These are phyloP conservation scores for Rhinella marina DNA, from an alignment of 2,797 vertebrate genomes.

Conservation along the genomic window DNA sequence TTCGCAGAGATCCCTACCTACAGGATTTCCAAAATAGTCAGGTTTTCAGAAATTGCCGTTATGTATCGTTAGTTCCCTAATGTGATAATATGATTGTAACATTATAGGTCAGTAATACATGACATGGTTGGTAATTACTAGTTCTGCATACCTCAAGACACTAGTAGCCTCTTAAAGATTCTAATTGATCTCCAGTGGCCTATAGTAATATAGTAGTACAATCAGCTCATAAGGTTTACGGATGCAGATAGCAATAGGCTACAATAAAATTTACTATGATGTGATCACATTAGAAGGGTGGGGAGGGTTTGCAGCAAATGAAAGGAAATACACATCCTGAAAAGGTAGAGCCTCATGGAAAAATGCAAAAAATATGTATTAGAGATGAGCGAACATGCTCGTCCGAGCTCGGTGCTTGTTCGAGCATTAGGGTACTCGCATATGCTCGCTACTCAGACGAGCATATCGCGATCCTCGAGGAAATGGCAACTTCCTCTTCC, in stretches of 20 bases:
- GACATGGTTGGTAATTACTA: background rate
- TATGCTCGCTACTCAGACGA: too few species aligned
- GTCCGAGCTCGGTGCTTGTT: too few species aligned
- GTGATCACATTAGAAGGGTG: too few species aligned
- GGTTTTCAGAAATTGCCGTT: background rate
- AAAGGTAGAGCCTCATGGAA: too few species aligned
- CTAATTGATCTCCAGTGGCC: slow-evolving; percentile 1
- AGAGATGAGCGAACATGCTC: too few species aligned
- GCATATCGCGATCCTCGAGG: too few species aligned
- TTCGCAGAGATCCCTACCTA: background rate
- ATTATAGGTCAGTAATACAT: background rate
- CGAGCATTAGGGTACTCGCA: too few species aligned
- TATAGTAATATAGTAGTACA: background rate
- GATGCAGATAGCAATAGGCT: background rate
- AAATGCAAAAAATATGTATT: too few species aligned
- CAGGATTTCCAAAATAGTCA: background rate
- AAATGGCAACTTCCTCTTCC: too few species aligned
- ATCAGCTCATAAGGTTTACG: background rate
- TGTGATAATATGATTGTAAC: background rate
- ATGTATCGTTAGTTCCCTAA: background rate
- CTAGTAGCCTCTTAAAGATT: background rate
- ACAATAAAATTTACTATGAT: background rate
- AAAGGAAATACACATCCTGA: background rate
- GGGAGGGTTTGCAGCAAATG: too few species aligned
- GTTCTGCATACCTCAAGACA: background rate